Evolutionary conservation across 1,140 invertebrate species (phyloP).

Genomic region (Bombyx mandarina): DNA sequence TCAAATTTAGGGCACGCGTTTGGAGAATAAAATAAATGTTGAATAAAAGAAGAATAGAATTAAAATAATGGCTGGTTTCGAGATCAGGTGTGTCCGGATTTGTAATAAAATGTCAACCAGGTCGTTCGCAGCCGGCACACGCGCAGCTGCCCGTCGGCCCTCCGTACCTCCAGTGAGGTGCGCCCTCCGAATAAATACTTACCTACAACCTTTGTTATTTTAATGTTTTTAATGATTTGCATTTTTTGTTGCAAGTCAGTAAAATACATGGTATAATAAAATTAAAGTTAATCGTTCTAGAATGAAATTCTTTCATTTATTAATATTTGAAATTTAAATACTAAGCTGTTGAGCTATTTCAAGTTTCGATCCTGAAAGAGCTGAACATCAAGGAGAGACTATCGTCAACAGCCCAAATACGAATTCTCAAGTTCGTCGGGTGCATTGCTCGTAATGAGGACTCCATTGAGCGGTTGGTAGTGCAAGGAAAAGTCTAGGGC

Average conservation of each 20-base stretch:
- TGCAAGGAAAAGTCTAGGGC: too few relatives aligned
- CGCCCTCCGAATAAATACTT: constrained; percentile 48
- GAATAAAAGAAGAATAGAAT: constrained; percentile 32
- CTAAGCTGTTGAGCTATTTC: too few relatives aligned
- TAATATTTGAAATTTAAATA: too few relatives aligned
- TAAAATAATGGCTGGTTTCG: constrained; percentile 55
- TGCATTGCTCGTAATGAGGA: too few relatives aligned
- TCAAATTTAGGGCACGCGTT: not conserved
- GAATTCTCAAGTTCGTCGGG: too few relatives aligned
- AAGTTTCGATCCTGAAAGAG: too few relatives aligned
- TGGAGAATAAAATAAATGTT: constrained; percentile 4
- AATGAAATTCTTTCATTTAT: too few relatives aligned
- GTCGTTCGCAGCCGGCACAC: constrained; percentile 50
- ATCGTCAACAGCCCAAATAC: too few relatives aligned
- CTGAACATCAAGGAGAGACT: too few relatives aligned
- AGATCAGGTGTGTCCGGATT: constrained; percentile 63
- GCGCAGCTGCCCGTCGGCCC: constrained; percentile 55
- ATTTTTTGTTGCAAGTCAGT: not conserved
- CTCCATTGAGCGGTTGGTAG: too few relatives aligned
- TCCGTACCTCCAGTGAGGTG: constrained; percentile 24
- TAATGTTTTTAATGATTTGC: constrained; percentile 2
- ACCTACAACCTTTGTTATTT: constrained; percentile 1
- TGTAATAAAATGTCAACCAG: constrained; percentile 57
- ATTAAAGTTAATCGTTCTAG: too few relatives aligned
- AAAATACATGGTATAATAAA: not conserved